Evolutionary conservation across 1,140 invertebrate species (phyloP).

Genomic region (Teleogryllus occipitalis): DNA sequence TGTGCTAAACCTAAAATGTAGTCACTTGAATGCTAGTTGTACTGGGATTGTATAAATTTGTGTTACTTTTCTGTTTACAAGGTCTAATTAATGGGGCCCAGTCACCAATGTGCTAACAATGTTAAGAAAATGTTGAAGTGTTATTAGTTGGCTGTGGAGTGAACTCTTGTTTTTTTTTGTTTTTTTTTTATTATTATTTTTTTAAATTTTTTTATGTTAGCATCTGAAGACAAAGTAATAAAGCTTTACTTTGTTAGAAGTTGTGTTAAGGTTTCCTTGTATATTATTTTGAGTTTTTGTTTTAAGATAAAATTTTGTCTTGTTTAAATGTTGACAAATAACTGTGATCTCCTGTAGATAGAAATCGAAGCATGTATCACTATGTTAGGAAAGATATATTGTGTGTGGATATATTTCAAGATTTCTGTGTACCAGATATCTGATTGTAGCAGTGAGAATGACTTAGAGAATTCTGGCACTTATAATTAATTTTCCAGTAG

Average conservation of each 20-base stretch:
- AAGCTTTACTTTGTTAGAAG: not conserved
- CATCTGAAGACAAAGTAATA: not conserved
- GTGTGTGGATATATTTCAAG: too few species aligned
- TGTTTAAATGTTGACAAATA: not conserved
- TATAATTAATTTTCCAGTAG: too few species aligned
- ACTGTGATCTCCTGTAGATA: not conserved
- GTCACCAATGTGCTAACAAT: not conserved
- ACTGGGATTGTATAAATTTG: too few species aligned
- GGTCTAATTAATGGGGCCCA: too few species aligned
- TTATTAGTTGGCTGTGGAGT: not conserved
- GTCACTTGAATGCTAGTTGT: too few species aligned
- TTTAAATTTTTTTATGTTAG: not conserved
- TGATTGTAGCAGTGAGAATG: too few species aligned
- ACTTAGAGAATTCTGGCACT: too few species aligned
- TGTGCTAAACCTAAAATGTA: too few species aligned
- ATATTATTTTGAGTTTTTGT: not conserved
- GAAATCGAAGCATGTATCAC: not conserved
- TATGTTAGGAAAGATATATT: too few species aligned
- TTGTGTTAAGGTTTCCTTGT: not conserved
- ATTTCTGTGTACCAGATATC: too few species aligned
- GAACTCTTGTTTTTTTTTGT: not conserved
- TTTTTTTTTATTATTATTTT: too few species aligned
- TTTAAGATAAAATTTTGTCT: not conserved
- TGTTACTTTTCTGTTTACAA: too few species aligned
- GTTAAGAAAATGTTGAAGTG: not conserved